Evolutionary conservation across 2,113 vertebrate species (phyloP).

Genomic region (Oreochromis tanganicae): DNA sequence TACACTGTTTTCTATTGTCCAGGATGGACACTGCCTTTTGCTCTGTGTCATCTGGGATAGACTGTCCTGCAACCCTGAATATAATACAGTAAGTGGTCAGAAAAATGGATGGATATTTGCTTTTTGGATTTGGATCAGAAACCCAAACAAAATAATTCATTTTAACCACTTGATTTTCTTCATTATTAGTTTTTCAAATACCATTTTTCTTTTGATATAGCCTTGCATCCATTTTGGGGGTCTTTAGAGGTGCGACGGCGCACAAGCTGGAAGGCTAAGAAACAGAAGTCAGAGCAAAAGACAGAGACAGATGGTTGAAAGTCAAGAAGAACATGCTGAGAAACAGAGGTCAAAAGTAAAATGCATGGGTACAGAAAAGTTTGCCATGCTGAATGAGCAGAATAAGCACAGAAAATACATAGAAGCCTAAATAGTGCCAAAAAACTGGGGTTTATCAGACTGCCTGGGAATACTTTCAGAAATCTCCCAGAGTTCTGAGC

Average conservation of each 20-base stretch:
- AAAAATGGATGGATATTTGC: neutral
- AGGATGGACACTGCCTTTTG: neutral
- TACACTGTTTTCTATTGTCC: neutral
- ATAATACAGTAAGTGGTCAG: neutral
- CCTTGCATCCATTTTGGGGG: neutral
- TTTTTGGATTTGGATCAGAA: neutral
- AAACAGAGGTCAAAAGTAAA: conserved; percentile 25
- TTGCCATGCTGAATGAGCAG: neutral
- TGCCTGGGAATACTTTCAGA: conserved; percentile 42
- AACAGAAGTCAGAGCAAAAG: neutral
- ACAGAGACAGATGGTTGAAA: neutral
- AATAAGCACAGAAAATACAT: neutral
- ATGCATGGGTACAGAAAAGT: neutral
- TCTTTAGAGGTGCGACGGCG: neutral
- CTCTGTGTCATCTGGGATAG: neutral
- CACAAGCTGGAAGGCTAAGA: neutral
- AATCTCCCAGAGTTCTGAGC: conserved; percentile 38
- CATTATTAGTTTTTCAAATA: neutral
- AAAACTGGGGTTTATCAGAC: conserved; percentile 32
- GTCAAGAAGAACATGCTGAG: neutral
- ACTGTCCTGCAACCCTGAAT: neutral
- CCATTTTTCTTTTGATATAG: neutral
- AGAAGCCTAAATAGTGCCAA: conserved; percentile 20
- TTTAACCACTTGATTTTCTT: neutral
- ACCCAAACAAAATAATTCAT: neutral